These are phyloP conservation scores for Drosophila prosaltans DNA, from an alignment of 1,140 invertebrate species.

Conservation along the genomic window DNA sequence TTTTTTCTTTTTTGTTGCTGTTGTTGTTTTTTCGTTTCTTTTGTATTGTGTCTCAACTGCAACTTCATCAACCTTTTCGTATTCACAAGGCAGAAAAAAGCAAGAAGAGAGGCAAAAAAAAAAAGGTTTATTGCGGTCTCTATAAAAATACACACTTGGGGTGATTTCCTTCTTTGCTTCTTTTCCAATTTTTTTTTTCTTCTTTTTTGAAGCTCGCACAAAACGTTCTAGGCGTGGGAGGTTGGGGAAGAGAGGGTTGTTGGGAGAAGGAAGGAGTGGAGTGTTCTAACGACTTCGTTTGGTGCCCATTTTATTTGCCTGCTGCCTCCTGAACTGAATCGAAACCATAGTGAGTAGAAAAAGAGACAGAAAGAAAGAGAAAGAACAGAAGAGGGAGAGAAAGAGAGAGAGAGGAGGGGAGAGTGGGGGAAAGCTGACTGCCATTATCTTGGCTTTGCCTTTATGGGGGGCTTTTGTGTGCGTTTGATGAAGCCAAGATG, in stretches of 20 bases:
- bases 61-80: conserved; percentile 68
- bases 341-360: conserved; percentile 17
- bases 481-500: conserved; percentile 81
- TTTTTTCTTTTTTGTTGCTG: not conserved
- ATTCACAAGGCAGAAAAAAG: conserved; percentile 32
- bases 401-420: not conserved
- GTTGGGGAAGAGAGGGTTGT: conserved; percentile 30
- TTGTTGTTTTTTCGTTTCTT: conserved; percentile 25
- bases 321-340: conserved; percentile 37
- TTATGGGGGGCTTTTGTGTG: conserved; percentile 80
- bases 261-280: conserved; percentile 17
- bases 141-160: conserved; percentile 81
- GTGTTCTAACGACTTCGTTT: conserved; percentile 73
- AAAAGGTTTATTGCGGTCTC: conserved; percentile 81
- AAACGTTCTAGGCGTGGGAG: conserved; percentile 65
- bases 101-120: conserved; percentile 38
- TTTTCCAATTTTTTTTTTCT: conserved; percentile 28
- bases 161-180: conserved; percentile 63
- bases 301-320: conserved; percentile 79
- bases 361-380: not conserved
- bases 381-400: not conserved
- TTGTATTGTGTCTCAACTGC: conserved; percentile 71
- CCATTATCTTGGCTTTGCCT: conserved; percentile 81
- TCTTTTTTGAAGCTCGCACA: conserved; percentile 58
- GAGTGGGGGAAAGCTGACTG: conserved; percentile 18